phyloP scores from a whole-genome alignment of 2,113 vertebrate genomes.

The Platysteira castanea region DNA sequence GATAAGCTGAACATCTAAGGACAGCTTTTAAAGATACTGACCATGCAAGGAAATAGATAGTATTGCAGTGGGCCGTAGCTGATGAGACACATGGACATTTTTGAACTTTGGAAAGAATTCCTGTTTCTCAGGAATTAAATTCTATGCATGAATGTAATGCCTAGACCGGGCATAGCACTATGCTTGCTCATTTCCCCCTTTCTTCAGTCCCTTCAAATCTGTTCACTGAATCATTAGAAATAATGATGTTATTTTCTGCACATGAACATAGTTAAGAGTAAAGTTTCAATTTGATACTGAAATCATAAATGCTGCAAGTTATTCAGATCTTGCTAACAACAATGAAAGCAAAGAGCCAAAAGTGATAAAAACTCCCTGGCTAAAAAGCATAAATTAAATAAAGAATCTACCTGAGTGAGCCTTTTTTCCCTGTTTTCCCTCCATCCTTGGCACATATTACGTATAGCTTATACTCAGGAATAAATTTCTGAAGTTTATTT shows the following conservation, averaged over 20 bases:
- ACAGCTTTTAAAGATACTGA: background rate
- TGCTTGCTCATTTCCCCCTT: background rate
- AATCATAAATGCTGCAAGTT: background rate
- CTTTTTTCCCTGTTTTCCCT: background rate
- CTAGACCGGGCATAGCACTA: background rate
- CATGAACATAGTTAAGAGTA: background rate
- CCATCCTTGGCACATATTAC: background rate
- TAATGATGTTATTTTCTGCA: background rate
- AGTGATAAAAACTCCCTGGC: background rate
- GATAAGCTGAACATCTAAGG: background rate
- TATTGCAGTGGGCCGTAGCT: background rate
- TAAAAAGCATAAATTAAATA: background rate
- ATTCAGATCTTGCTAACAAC: background rate
- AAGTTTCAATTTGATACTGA: background rate
- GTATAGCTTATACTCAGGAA: background rate
- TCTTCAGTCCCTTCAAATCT: background rate
- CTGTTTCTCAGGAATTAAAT: background rate
- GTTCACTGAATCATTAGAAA: background rate
- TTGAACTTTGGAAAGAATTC: background rate
- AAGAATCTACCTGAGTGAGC: background rate
- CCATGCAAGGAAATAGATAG: background rate
- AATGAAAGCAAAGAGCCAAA: background rate
- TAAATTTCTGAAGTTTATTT: background rate
- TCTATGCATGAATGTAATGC: background rate
- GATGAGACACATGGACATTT: background rate